Evolutionary conservation across 2,888 invertebrate genomes (phyloP).

Genomic region (Tenthredo livida): DNA sequence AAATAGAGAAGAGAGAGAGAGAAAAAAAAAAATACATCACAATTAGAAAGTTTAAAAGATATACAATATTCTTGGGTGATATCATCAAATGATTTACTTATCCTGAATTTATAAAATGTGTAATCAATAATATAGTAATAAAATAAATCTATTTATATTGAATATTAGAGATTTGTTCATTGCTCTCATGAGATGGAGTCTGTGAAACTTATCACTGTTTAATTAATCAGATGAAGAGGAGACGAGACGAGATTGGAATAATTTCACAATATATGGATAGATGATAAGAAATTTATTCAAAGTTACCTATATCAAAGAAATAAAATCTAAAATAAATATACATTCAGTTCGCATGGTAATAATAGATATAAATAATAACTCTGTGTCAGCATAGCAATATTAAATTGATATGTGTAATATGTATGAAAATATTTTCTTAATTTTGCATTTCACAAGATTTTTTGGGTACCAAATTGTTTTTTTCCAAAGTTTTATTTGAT

Average conservation of each 20-base stretch:
- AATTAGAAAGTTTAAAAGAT: background rate
- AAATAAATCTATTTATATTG: slow-evolving; percentile 35
- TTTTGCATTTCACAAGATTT: background rate
- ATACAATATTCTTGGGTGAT: background rate
- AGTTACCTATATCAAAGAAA: slow-evolving; percentile 13
- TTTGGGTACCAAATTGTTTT: background rate
- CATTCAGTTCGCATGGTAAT: background rate
- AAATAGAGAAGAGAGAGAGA: background rate
- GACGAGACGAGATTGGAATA: background rate
- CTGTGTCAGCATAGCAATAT: slow-evolving; percentile 19
- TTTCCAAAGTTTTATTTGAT: slow-evolving; percentile 3
- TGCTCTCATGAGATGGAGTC: background rate
- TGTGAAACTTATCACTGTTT: background rate
- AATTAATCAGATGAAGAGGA: background rate
- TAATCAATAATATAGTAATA: slow-evolving; percentile 20
- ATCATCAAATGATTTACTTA: background rate
- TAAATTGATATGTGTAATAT: slow-evolving; percentile 6
- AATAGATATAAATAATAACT: background rate
- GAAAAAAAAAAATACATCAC: slow-evolving; percentile 10
- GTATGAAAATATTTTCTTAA: background rate
- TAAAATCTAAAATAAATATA: slow-evolving; percentile 23
- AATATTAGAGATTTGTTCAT: background rate
- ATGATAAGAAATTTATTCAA: slow-evolving; percentile 37
- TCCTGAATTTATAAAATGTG: background rate
- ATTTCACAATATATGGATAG: background rate